A percentile compares a stretch with the other conserved stretches of the same genome.
phyloP scores from a whole-genome alignment of 1,140 invertebrate genomes.

The Phthorimaea operculella region DNA sequence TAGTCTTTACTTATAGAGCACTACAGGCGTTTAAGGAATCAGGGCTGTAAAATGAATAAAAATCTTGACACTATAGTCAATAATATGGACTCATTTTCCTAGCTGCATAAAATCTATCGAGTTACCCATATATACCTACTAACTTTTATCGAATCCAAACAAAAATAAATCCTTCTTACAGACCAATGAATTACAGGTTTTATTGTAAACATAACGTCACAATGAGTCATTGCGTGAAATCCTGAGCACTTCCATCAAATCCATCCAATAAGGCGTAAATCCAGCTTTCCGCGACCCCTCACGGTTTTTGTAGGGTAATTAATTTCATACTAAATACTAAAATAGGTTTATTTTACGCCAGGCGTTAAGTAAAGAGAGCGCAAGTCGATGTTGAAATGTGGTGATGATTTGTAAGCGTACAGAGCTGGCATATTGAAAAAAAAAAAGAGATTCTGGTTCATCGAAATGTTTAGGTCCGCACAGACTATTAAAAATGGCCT shows the following conservation, averaged over 20 bases:
- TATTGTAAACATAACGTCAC: constrained; percentile 3
- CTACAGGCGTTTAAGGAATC: no score
- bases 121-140: neutral
- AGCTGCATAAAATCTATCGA: neutral
- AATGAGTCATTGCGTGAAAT: constrained; percentile 6
- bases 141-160: neutral
- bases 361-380: constrained; percentile 29
- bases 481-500: no score
- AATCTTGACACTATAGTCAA: no score
- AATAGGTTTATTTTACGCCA: constrained; percentile 47
- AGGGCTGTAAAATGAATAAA: no score
- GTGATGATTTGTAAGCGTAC: neutral
- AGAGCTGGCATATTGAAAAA: constrained; percentile 12
- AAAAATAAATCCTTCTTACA: neutral
- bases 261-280: constrained; percentile 43
- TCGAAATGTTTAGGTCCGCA: no score
- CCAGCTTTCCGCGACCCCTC: constrained; percentile 13
- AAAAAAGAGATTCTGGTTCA: neutral
- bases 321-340: constrained; percentile 55
- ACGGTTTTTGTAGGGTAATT: constrained; percentile 48
- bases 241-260: constrained; percentile 26
- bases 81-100: no score
- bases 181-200: constrained; percentile 1
- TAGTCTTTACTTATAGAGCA: no score
- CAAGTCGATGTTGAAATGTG: constrained; percentile 21